Evolutionary conservation across 2,888 invertebrate species (phyloP).

Genomic region (Oligia latruncula): DNA sequence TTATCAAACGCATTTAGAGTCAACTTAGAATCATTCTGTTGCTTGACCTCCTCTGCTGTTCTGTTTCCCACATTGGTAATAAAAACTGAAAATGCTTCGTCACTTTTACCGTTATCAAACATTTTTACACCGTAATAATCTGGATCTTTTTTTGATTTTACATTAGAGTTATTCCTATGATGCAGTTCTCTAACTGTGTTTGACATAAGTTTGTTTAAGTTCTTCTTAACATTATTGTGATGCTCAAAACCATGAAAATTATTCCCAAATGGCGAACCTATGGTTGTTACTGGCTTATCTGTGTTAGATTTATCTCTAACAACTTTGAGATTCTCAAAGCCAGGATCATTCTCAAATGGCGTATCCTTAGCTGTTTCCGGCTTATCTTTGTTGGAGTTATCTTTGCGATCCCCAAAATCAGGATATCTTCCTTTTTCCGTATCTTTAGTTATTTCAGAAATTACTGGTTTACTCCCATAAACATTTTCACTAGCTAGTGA

Average conservation of each 20-base stretch:
- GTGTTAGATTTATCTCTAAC: neutral
- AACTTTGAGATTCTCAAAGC: neutral
- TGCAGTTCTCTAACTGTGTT: neutral
- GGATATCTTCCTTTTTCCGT: neutral
- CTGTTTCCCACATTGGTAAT: neutral
- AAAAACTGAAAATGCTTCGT: neutral
- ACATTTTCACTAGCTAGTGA: neutral
- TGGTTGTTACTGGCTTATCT: neutral
- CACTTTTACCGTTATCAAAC: neutral
- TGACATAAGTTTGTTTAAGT: neutral
- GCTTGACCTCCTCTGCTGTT: neutral
- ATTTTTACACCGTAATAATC: slow-evolving; percentile 1
- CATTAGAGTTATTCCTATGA: neutral
- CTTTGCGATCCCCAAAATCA: neutral
- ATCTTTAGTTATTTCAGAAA: neutral
- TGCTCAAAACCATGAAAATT: neutral
- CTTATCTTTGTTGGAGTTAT: neutral
- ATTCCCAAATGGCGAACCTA: neutral
- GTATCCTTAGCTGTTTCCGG: neutral
- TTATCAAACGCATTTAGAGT: neutral
- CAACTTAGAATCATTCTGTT: neutral
- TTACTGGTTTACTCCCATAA: neutral
- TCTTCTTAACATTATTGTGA: neutral
- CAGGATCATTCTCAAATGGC: too few species aligned
- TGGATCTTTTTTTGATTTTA: neutral